Base-by-base conservation (phyloP, 1,140 invertebrate genomes). In the Drosophila trapezifrons region DNA sequence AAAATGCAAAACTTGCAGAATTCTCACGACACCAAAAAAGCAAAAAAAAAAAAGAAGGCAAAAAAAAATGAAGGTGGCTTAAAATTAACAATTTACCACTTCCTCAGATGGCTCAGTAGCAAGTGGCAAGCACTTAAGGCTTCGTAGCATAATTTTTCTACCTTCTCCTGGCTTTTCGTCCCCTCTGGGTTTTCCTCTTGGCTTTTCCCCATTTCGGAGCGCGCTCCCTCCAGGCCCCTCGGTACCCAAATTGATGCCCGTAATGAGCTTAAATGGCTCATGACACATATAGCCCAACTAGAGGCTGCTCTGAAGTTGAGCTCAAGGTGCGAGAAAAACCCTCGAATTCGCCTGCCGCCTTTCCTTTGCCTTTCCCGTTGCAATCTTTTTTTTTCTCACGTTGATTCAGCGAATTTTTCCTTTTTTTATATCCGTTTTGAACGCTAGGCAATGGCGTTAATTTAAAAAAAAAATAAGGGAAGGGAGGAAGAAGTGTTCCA, bases 181-280 rank as follows among this genome's bases (percentile, higher is more conserved):
- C 52, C 29, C 29, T 2, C 9, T 2, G 29, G 29, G 9, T 32
- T 83, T 75, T 71, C 49, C 49, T 13, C 49, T 52, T 4, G 49
- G 29, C 46, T 25, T 54, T 60, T 37, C 27, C 32, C 9, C 29
- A 32, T 32, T 32, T 32, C 29, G 29, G 29, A 3, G 8, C 43
- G 5, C 43, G 38, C 7, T 5, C 3, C 12, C 4, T 0, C 7
- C 47, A 2, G 12, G 27, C 7, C 22, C 5, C 25, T 7, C 5
- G 22, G 80, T 62, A 81, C 65, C 79, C 79, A 90, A 90, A 90
- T 86, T 90, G 87, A 90, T 90, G 87, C 82, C 83, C 79, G 80
- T 90, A 90, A 90, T 90, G 87, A 90, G 87, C 87, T 90, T 90
- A 90, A 90, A 90, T 90, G 87, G 86, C 87, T 90, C 87, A 90